A percentile compares a stretch with the other conserved stretches of the same genome.
Evolutionary conservation across 2,113 vertebrate genomes (phyloP).

Genomic region (Ahaetulla prasina): DNA sequence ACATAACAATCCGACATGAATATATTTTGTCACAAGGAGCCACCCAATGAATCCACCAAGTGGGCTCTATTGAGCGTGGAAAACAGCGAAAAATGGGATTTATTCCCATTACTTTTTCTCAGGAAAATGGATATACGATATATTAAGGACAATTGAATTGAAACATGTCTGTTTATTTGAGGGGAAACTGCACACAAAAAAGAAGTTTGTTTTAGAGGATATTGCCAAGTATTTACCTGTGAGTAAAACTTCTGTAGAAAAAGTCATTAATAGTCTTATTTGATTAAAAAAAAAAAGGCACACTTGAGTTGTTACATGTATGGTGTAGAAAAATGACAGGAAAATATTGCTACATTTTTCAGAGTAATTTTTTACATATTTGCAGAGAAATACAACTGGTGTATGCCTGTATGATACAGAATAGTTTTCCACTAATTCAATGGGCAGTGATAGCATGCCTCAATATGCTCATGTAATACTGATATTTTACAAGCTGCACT

Average conservation of each 20-base stretch:
- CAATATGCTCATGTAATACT: neutral
- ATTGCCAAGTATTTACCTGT: neutral
- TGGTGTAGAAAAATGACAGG: neutral
- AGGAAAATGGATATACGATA: neutral
- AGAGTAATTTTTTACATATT: neutral
- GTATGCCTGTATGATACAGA: neutral
- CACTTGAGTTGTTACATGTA: neutral
- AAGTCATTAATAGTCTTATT: neutral
- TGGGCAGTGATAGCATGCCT: neutral
- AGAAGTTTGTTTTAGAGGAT: neutral
- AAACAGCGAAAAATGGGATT: neutral
- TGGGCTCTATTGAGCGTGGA: neutral
- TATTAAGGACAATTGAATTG: neutral
- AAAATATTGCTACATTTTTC: neutral
- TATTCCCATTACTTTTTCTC: neutral
- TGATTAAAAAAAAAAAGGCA: neutral
- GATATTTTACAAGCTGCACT: neutral
- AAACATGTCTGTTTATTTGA: neutral
- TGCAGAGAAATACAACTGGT: neutral
- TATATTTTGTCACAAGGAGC: neutral
- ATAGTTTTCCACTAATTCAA: neutral
- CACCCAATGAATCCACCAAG: neutral
- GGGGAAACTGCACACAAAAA: neutral
- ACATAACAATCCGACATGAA: neutral
- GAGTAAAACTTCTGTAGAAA: neutral